A percentile compares a stretch with the other conserved stretches of the same genome.
These are phyloP conservation scores for Agonopterix subpropinquella DNA, from an alignment of 2,888 invertebrate genomes.

Conservation along the genomic window DNA sequence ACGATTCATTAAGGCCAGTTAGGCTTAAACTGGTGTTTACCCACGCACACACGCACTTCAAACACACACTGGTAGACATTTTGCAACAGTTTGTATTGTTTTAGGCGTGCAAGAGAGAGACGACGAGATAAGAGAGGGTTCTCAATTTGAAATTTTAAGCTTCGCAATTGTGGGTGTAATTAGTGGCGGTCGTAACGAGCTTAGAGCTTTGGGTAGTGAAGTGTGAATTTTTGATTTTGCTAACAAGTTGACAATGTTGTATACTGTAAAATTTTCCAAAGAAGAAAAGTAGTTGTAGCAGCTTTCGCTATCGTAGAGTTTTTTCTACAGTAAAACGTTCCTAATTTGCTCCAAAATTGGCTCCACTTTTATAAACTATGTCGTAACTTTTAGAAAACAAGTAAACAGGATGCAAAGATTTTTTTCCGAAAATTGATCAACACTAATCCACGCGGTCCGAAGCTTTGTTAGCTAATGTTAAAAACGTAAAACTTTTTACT, in stretches of 20 bases:
- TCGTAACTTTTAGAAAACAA: no score
- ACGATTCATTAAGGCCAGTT: slow-evolving; percentile 78
- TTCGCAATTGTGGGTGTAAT: slow-evolving; percentile 58
- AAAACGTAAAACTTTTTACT: no score
- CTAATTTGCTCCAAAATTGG: no score
- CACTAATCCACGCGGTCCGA: no score
- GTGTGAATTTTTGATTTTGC: slow-evolving; percentile 50
- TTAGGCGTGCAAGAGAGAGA: slow-evolving; percentile 44
- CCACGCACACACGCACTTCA: slow-evolving; percentile 51
- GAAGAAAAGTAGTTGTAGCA: no score
- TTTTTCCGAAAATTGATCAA: no score
- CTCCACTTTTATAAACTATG: no score
- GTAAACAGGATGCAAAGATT: no score
- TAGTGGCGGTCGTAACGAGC: slow-evolving; percentile 61
- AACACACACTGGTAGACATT: slow-evolving; percentile 26
- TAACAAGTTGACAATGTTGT: neutral
- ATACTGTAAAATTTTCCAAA: no score
- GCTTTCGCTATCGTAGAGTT: no score
- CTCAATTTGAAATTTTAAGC: slow-evolving; percentile 60
- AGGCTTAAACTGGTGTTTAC: slow-evolving; percentile 77
- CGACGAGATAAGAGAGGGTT: slow-evolving; percentile 29
- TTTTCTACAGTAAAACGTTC: no score
- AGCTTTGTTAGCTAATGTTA: no score
- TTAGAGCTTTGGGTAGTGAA: slow-evolving; percentile 51
- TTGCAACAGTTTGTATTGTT: slow-evolving; percentile 60